These are phyloP conservation scores for Epinephelus fuscoguttatus DNA, from an alignment of 2,113 vertebrate species.

Conservation along the genomic window DNA sequence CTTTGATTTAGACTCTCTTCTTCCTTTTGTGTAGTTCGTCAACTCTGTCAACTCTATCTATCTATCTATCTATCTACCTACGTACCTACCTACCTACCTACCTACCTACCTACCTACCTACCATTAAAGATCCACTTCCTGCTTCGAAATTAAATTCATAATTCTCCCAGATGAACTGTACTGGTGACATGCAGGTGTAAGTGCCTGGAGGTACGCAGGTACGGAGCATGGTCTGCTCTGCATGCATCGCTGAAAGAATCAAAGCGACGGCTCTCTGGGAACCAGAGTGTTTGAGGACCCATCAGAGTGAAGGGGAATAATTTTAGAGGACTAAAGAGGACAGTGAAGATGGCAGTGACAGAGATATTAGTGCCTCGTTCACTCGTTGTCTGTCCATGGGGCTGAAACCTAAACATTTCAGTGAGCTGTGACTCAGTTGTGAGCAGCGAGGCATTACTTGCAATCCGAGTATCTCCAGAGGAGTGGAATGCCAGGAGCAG, in stretches of 20 bases:
- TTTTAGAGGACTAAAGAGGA: conserved; percentile 39
- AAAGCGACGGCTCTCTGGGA: conserved; percentile 65
- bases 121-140: conserved; percentile 11
- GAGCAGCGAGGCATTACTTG: conserved; percentile 39
- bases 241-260: conserved; percentile 56
- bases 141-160: conserved; percentile 48
- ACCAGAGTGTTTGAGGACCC: conserved; percentile 52
- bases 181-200: conserved; percentile 60
- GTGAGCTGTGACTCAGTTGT: conserved; percentile 7
- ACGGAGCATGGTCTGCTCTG: conserved; percentile 44
- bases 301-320: conserved; percentile 48
- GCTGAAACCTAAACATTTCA: conserved; percentile 49
- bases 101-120: neutral
- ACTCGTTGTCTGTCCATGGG: neutral
- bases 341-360: conserved; percentile 13
- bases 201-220: conserved; percentile 58
- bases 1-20: conserved; percentile 39
- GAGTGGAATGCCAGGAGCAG: conserved; percentile 34
- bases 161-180: conserved; percentile 43
- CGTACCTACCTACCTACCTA: neutral
- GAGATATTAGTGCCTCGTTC: conserved; percentile 31
- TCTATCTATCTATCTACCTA: neutral
- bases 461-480: conserved; percentile 12
- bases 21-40: neutral
- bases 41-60: neutral